A percentile compares a stretch with the other conserved stretches of the same genome.
Conservation (phyloP, 2,797 vertebrate genomes). For the Sebastiscus tertius region DNA sequence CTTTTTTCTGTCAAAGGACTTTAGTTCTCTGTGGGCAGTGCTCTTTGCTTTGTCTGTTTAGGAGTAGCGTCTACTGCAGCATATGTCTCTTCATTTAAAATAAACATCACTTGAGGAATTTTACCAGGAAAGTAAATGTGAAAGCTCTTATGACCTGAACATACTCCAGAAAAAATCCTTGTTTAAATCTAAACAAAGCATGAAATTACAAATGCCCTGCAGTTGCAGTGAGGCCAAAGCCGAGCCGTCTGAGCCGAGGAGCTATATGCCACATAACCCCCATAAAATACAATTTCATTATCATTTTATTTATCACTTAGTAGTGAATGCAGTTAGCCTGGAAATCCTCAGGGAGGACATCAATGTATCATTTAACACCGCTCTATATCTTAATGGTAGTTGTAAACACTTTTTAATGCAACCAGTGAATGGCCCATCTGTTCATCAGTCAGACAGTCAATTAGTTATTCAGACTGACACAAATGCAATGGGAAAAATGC, state of each 20-base stretch:
- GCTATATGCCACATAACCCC: constrained; percentile 22
- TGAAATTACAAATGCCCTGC: neutral
- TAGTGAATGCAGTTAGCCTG: constrained; percentile 12
- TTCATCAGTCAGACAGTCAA: neutral
- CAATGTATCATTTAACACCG: constrained; percentile 17
- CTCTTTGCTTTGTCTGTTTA: neutral
- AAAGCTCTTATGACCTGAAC: neutral
- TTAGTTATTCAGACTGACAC: neutral
- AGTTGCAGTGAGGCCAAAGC: neutral
- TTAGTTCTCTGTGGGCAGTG: neutral
- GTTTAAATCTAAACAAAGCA: constrained; percentile 13
- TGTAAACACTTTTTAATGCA: constrained; percentile 44
- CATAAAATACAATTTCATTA: constrained; percentile 41
- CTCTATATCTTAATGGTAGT: constrained; percentile 20
- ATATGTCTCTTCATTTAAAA: neutral
- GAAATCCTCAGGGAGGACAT: constrained; percentile 26
- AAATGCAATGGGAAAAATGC: neutral
- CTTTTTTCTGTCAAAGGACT: neutral
- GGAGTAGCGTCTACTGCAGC: neutral
- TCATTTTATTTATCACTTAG: constrained; percentile 50
- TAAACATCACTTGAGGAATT: neutral
- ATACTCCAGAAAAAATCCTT: neutral
- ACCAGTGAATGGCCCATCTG: constrained; percentile 13
- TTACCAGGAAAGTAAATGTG: neutral
- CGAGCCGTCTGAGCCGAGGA: constrained; percentile 19